Conservation (phyloP, 2,113 vertebrate genomes). For the Phoenicopterus ruber region DNA sequence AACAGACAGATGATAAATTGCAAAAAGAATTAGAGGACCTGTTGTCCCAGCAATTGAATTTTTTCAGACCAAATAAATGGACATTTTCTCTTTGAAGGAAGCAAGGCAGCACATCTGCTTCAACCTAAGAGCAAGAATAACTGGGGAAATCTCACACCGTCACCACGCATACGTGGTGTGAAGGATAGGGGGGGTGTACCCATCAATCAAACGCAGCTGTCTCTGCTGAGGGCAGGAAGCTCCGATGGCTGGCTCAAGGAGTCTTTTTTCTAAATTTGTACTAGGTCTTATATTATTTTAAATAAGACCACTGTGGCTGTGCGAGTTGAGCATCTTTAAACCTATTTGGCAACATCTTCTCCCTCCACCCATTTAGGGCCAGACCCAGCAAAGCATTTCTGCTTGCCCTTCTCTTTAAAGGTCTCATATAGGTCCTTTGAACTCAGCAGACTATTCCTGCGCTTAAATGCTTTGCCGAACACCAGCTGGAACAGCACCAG, state of each 20-base stretch:
- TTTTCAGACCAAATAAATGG: constrained; percentile 33
- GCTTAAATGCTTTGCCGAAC: neutral
- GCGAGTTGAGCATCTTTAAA: neutral
- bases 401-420: neutral
- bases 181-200: neutral
- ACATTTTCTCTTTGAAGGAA: constrained; percentile 32
- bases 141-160: constrained; percentile 17
- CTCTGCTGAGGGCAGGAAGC: neutral
- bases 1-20: constrained; percentile 38
- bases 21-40: constrained; percentile 43
- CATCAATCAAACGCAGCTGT: neutral
- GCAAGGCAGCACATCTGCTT: constrained; percentile 42
- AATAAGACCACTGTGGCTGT: neutral
- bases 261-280: neutral
- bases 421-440: neutral
- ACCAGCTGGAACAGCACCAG: neutral
- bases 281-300: neutral
- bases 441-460: neutral
- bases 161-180: neutral
- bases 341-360: neutral
- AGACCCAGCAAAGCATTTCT: neutral
- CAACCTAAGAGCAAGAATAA: constrained; percentile 31
- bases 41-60: constrained; percentile 45
- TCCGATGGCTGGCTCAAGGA: neutral
- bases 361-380: neutral